phyloP scores from a whole-genome alignment of 23 tunicate species.

The Botrylloides violaceus region DNA sequence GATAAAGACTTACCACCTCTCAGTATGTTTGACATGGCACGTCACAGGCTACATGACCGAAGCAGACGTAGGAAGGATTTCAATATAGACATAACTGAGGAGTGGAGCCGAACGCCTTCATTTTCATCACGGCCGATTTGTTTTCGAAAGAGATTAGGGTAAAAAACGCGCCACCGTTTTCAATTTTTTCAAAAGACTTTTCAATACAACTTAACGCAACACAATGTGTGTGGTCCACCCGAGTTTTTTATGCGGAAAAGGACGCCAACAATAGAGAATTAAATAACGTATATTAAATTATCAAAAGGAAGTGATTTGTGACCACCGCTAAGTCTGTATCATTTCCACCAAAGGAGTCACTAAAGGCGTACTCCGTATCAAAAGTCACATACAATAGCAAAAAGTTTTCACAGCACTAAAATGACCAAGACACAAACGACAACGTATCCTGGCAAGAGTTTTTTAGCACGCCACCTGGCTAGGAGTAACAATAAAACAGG shows the following conservation, averaged over 20 bases:
- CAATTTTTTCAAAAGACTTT: neutral
- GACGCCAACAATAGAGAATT: neutral
- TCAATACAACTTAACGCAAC: slow-evolving; percentile 4
- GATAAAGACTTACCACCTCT: neutral
- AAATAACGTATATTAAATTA: neutral
- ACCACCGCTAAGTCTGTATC: neutral
- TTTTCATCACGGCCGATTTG: slow-evolving; percentile 20
- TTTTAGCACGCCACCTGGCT: neutral
- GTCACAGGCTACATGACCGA: neutral
- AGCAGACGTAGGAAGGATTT: neutral
- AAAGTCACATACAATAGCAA: too few relatives aligned
- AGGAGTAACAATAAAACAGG: neutral
- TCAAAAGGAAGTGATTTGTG: neutral
- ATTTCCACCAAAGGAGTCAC: too few relatives aligned
- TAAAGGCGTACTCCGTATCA: too few relatives aligned
- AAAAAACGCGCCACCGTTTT: slow-evolving; percentile 4
- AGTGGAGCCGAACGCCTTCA: neutral
- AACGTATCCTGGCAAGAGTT: too few relatives aligned
- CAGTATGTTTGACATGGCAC: neutral
- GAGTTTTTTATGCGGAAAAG: neutral
- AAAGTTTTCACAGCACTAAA: too few relatives aligned
- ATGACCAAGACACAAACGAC: too few relatives aligned
- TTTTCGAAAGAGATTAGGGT: slow-evolving; percentile 14
- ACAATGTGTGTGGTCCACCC: slow-evolving; percentile 27
- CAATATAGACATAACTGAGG: neutral